phyloP scores from a whole-genome alignment of 2,113 vertebrate species.

The Ammodytes marinus region DNA sequence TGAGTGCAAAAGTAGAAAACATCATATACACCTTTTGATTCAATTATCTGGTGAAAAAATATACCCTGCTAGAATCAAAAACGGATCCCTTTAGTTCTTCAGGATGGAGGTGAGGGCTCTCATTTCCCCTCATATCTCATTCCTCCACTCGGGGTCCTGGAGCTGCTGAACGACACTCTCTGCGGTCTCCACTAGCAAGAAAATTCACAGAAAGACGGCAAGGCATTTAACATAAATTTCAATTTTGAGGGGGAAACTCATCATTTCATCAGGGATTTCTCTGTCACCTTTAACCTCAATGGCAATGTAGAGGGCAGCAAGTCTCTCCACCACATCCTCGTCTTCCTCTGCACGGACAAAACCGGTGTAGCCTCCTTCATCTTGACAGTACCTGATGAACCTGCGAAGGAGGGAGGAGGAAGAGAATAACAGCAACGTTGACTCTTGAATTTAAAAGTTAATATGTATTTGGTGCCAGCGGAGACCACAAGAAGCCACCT shows the following conservation, averaged over 20 bases:
- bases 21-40: neutral
- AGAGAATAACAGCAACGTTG: accelerated
- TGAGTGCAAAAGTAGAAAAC: neutral
- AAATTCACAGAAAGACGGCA: neutral
- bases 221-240: neutral
- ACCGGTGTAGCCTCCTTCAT: slow-evolving; percentile 80
- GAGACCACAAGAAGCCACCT: neutral
- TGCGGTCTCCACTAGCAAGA: slow-evolving; percentile 54
- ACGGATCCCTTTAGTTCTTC: neutral
- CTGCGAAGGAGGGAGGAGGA: slow-evolving; percentile 65
- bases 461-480: neutral
- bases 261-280: neutral
- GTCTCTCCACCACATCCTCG: neutral
- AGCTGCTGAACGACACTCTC: slow-evolving; percentile 73
- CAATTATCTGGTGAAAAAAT: neutral
- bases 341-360: slow-evolving; percentile 60
- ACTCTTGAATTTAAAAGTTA: neutral
- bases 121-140: slow-evolving; percentile 68
- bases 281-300: slow-evolving; percentile 69
- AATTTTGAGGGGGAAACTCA: neutral
- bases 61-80: neutral
- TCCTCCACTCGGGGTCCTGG: slow-evolving; percentile 81
- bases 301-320: slow-evolving; percentile 61
- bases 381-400: slow-evolving; percentile 89
- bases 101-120: neutral